Percentiles rank a stretch among this genome's conserved stretches.
Conservation (phyloP, 1,140 invertebrate genomes). For the Gerris buenoi region DNA sequence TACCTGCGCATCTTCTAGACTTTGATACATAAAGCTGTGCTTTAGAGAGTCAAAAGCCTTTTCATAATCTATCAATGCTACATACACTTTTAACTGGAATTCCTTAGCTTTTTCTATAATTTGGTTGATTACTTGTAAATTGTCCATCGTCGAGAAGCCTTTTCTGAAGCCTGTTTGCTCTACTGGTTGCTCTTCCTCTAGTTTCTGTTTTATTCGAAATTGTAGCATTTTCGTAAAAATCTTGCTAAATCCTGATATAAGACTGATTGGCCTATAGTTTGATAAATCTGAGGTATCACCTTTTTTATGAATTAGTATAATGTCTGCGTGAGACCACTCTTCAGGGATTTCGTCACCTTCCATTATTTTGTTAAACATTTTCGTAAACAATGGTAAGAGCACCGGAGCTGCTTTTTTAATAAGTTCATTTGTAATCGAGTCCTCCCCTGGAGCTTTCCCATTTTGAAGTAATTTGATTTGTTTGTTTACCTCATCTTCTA, state of each 20-base stretch:
- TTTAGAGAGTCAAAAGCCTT: background rate
- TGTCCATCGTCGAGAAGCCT: slow-evolving; percentile 18
- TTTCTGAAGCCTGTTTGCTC: slow-evolving; percentile 28
- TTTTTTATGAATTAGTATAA: slow-evolving; percentile 26
- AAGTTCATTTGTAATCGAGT: slow-evolving; percentile 8
- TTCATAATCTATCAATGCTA: slow-evolving; percentile 7
- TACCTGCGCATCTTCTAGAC: background rate
- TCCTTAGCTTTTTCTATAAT: slow-evolving; percentile 13
- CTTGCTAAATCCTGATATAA: slow-evolving; percentile 24
- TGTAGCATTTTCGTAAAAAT: slow-evolving; percentile 18
- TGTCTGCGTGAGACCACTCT: slow-evolving; percentile 21
- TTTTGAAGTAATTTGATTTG: background rate
- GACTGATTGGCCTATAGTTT: slow-evolving; percentile 26
- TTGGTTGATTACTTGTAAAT: slow-evolving; percentile 9
- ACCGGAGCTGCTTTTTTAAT: background rate
- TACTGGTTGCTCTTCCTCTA: slow-evolving; percentile 23
- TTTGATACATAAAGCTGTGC: background rate
- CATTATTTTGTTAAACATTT: slow-evolving; percentile 6
- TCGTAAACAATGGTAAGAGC: background rate
- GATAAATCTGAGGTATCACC: slow-evolving; percentile 21
- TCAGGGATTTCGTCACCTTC: slow-evolving; percentile 20
- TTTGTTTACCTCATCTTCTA: background rate
- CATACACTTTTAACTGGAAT: slow-evolving; percentile 1
- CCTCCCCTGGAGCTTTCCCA: slow-evolving; percentile 10
- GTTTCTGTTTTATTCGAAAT: slow-evolving; percentile 20